Conservation (phyloP, 2,888 invertebrate genomes). For the Rhingia rostrata region DNA sequence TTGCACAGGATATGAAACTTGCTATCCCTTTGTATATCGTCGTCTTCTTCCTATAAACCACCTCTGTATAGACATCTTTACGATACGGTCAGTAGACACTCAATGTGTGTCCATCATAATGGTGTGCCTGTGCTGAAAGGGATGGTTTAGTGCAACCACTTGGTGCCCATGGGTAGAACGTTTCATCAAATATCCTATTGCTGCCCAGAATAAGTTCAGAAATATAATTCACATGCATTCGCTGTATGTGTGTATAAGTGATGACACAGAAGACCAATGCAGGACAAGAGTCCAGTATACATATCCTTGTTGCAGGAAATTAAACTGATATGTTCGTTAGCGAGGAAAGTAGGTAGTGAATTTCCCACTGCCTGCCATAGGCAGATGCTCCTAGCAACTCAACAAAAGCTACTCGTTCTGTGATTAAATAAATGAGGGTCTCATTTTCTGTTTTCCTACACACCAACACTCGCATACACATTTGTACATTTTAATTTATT, state of each 20-base stretch:
- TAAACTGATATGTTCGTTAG: slow-evolving; percentile 51
- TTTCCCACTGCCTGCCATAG: slow-evolving; percentile 47
- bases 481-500: no score
- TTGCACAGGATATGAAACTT: slow-evolving; percentile 55
- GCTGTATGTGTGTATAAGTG: slow-evolving; percentile 1
- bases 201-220: slow-evolving; percentile 10
- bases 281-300: slow-evolving; percentile 52
- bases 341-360: slow-evolving; percentile 1
- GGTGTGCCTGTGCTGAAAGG: background rate
- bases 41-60: background rate
- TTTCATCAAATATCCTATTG: slow-evolving; percentile 45
- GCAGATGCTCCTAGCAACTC: slow-evolving; percentile 42
- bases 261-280: slow-evolving; percentile 15
- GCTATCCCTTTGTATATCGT: slow-evolving; percentile 37
- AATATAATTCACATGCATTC: slow-evolving; percentile 45
- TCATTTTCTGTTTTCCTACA: slow-evolving; percentile 10
- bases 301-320: slow-evolving; percentile 67
- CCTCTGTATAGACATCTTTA: slow-evolving; percentile 9
- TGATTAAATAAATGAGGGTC: slow-evolving; percentile 44
- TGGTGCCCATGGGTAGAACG: slow-evolving; percentile 21
- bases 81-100: slow-evolving; percentile 35
- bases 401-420: slow-evolving; percentile 26
- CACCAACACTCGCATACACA: no score
- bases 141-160: slow-evolving; percentile 9
- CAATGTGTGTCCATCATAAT: slow-evolving; percentile 7